phyloP scores from a whole-genome alignment of 2,113 vertebrate species.

The Psophia crepitans region DNA sequence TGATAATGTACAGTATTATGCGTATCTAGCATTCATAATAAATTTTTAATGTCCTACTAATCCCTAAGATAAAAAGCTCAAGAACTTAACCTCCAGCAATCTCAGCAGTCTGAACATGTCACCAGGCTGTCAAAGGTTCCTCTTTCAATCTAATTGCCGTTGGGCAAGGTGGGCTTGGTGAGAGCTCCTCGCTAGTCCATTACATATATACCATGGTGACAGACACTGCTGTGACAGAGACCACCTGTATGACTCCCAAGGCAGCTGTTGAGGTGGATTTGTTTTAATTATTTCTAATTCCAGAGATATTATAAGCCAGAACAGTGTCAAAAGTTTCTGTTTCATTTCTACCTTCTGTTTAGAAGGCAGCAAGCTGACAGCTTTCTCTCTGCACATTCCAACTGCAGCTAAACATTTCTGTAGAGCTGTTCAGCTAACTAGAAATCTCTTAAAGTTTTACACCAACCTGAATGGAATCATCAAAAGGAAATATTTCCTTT shows the following conservation, averaged over 20 bases:
- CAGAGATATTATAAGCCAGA: conserved; percentile 38
- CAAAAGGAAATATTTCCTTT: background rate
- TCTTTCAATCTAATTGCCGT: conserved; percentile 62
- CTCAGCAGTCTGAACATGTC: conserved; percentile 60
- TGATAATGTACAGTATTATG: conserved; percentile 74
- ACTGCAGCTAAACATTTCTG: conserved; percentile 21
- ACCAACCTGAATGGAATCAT: background rate
- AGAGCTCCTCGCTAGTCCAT: conserved; percentile 44
- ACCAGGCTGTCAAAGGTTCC: conserved; percentile 65
- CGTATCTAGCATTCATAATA: conserved; percentile 74
- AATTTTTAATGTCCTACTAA: conserved; percentile 81
- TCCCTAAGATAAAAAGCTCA: conserved; percentile 77
- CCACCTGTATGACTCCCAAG: conserved; percentile 84
- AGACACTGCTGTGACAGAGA: conserved; percentile 75
- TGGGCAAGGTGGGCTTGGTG: conserved; percentile 58
- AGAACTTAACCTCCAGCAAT: conserved; percentile 76
- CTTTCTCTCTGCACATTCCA: conserved; percentile 1
- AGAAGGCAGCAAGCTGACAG: conserved; percentile 46
- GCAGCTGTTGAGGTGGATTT: conserved; percentile 75
- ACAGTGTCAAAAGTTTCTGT: conserved; percentile 41
- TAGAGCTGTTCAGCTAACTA: background rate
- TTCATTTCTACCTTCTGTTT: conserved; percentile 21
- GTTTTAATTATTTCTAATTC: conserved; percentile 77
- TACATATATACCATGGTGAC: conserved; percentile 65
- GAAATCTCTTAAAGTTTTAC: background rate